phyloP scores from a whole-genome alignment of 2,888 invertebrate genomes.

The Acanthosepion esculentum region DNA sequence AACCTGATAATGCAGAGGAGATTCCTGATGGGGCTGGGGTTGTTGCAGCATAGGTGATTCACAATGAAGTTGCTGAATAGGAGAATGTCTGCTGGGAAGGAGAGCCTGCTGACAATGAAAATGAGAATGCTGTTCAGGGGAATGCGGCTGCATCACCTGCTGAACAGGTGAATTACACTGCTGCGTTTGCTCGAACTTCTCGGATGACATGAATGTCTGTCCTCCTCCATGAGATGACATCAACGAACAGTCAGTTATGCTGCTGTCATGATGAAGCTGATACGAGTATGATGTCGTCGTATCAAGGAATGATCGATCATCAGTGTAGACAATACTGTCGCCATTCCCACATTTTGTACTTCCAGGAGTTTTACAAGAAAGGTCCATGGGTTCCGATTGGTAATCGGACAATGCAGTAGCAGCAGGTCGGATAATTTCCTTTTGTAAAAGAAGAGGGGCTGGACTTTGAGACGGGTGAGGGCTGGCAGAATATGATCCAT shows the following conservation, averaged over 20 bases:
- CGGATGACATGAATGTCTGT: background rate
- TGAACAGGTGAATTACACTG: background rate
- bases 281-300: background rate
- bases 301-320: background rate
- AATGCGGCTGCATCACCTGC: background rate
- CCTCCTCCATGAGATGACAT: background rate
- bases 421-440: conserved; percentile 42
- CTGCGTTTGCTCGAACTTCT: background rate
- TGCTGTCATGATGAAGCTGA: background rate
- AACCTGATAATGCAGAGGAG: background rate
- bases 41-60: background rate
- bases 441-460: conserved; percentile 49
- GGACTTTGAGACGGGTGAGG: conserved; percentile 44
- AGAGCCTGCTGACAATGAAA: background rate
- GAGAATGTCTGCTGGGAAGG: conserved; percentile 35
- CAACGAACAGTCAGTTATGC: background rate
- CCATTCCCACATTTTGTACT: background rate
- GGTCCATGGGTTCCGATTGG: conserved; percentile 69
- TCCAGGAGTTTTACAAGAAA: conserved; percentile 63
- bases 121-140: background rate
- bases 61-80: background rate
- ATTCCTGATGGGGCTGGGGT: background rate
- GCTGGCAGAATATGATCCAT: conserved; percentile 43
- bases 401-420: conserved; percentile 24
- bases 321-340: background rate